phyloP scores from a whole-genome alignment of 1,140 invertebrate genomes.

The Drosophila pectinifera region DNA sequence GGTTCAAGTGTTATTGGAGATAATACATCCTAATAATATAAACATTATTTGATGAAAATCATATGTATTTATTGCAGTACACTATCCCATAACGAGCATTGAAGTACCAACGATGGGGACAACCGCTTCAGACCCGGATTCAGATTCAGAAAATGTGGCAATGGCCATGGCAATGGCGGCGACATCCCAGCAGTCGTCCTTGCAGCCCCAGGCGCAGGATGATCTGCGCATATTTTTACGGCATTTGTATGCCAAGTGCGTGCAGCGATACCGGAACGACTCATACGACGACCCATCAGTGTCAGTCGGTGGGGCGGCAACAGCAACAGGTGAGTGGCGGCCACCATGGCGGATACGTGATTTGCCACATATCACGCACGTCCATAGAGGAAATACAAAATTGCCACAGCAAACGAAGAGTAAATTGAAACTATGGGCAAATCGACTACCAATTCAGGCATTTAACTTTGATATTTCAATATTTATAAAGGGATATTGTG shows the following conservation, averaged over 20 bases:
- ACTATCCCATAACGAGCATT: constrained; percentile 22
- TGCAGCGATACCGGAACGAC: constrained; percentile 67
- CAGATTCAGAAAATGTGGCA: constrained; percentile 10
- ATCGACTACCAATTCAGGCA: too few species aligned
- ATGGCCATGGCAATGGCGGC: constrained; percentile 15
- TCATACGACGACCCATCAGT: constrained; percentile 36
- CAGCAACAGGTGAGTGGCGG: constrained; percentile 57
- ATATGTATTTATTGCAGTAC: constrained; percentile 1
- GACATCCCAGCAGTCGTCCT: constrained; percentile 6
- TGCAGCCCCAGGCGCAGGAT: constrained; percentile 47
- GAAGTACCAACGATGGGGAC: constrained; percentile 17
- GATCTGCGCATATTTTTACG: constrained; percentile 66
- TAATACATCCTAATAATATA: too few species aligned
- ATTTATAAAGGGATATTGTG: too few species aligned
- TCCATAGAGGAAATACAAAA: neutral
- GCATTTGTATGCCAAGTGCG: constrained; percentile 76
- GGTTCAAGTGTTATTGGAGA: too few species aligned
- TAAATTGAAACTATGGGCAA: neutral
- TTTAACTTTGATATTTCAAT: too few species aligned
- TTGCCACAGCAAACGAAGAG: neutral
- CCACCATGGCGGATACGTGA: constrained; percentile 42
- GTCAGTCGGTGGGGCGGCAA: constrained; percentile 2
- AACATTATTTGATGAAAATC: neutral
- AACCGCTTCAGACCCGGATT: neutral
- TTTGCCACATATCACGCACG: constrained; percentile 8